Base-by-base conservation (phyloP, 2,797 vertebrate species). In the Margarornis squamiger region DNA sequence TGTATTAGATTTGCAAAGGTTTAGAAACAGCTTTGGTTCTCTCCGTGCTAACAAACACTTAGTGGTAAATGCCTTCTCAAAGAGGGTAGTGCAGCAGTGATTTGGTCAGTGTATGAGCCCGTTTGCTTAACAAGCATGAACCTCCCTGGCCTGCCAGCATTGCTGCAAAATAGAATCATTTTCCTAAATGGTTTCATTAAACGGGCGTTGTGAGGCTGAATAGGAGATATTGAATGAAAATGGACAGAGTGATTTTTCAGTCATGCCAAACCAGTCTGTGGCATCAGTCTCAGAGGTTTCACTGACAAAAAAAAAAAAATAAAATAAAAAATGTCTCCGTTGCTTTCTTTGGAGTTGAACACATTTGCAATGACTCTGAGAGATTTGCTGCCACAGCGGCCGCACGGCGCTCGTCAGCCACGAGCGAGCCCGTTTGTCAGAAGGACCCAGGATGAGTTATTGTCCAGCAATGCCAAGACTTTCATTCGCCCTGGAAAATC, bases 111-210 rank as follows among this genome's bases (percentile, higher is more conserved):
- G 39, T 14, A 90, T 8, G 74, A 95, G 88, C 66, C 85, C 59
- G 76, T 92, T 84, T 95, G 66, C 85, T 96, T 95, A 95, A 93
- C 92, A 95, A 94, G 90, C 88, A 86, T 81, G 91, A 92, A 88
- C 87, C 26, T 95, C 66, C 38, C 66, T 39, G 76, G 76, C 73
- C 88, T 81, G 82, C 39, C 92, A 84, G 79, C 72, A 81, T 86
- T 63, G 88, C 85, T n/a, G 3, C 55, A 79, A 92, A 96, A 96
- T 36, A 75, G 90, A 94, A 93, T 88, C 19, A 91, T 96, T 96
- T 96, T 86, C 85, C 82, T 86, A 93, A 96, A 94, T 41, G 51
- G 51, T 86, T 94, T 93, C 85, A 93, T 96, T 96, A 92, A 93
- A 93, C 66, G 63, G 85, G 84, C 45, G 68, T 91, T 88, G 67